Percentiles rank a stretch among this genome's conserved stretches.
phyloP scores from a whole-genome alignment of 2,888 invertebrate genomes.

The Protodeltote pygarga region DNA sequence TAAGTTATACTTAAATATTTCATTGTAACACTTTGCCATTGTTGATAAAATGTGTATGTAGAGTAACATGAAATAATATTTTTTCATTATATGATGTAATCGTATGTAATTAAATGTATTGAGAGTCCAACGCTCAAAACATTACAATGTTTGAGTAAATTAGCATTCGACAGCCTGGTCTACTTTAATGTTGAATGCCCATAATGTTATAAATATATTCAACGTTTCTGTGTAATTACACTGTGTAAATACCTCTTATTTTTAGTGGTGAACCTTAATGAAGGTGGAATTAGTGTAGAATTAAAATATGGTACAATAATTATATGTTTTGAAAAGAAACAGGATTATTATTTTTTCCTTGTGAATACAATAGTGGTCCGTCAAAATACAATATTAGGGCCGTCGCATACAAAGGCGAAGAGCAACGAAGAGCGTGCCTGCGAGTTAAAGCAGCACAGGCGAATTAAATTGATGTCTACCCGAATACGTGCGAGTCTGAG shows the following conservation, averaged over 20 bases:
- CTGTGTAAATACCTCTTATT: slow-evolving; percentile 48
- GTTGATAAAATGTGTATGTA: slow-evolving; percentile 30
- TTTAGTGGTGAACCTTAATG: slow-evolving; percentile 42
- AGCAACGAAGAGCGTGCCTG: no score
- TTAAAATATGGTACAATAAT: slow-evolving; percentile 61
- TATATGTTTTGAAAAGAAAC: slow-evolving; percentile 52
- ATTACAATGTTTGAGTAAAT: slow-evolving; percentile 23
- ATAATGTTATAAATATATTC: slow-evolving; percentile 15
- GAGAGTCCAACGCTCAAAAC: slow-evolving; percentile 38
- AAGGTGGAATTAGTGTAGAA: slow-evolving; percentile 48
- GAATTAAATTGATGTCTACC: no score
- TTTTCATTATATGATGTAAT: slow-evolving; percentile 45
- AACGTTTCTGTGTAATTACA: slow-evolving; percentile 38
- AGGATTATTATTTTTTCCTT: slow-evolving; percentile 23
- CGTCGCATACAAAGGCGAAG: no score
- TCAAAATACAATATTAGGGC: no score
- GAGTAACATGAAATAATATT: slow-evolving; percentile 45
- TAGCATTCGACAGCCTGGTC: slow-evolving; percentile 14
- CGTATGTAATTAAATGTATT: slow-evolving; percentile 22
- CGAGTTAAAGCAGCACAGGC: no score
- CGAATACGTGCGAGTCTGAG: no score
- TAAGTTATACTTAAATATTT: slow-evolving; percentile 25
- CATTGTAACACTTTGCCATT: slow-evolving; percentile 37
- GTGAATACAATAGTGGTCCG: no score
- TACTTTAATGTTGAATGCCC: slow-evolving; percentile 35